Percentiles rank a stretch among this genome's conserved stretches.
Evolutionary conservation across 2,888 invertebrate genomes (phyloP).

Genomic region (Cremastinae sp.): DNA sequence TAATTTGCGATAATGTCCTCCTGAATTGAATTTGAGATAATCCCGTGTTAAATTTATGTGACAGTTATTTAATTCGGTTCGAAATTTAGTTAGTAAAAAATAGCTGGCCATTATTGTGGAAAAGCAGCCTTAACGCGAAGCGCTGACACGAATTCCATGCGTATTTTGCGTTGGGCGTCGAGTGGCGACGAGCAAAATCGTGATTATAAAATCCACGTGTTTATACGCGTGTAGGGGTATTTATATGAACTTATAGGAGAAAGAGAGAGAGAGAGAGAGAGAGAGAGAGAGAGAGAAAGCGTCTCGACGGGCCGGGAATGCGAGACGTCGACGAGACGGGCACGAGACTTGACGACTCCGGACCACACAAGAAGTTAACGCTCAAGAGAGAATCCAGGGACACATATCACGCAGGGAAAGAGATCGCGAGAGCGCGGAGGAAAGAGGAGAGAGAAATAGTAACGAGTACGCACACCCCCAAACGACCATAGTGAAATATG

Average conservation of each 20-base stretch:
- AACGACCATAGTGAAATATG: slow-evolving; percentile 80
- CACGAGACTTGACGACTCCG: slow-evolving; percentile 57
- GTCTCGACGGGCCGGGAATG: slow-evolving; percentile 76
- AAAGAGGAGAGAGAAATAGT: slow-evolving; percentile 33
- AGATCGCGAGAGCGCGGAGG: slow-evolving; percentile 25
- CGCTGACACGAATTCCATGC: slow-evolving; percentile 50
- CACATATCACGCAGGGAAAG: slow-evolving; percentile 33
- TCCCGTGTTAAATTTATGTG: no score
- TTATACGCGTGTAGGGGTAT: not conserved
- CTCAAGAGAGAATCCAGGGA: slow-evolving; percentile 32
- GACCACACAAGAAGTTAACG: slow-evolving; percentile 74
- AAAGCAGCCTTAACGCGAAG: no score
- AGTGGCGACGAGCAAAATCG: slow-evolving; percentile 39
- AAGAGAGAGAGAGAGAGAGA: slow-evolving; percentile 23
- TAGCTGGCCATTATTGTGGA: no score
- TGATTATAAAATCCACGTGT: slow-evolving; percentile 35
- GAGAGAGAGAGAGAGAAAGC: slow-evolving; percentile 60
- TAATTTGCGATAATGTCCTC: no score
- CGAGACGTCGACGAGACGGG: slow-evolving; percentile 70
- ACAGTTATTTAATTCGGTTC: no score
- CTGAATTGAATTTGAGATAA: no score
- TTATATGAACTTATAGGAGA: slow-evolving; percentile 7
- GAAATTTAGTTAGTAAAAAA: no score
- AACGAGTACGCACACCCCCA: slow-evolving; percentile 63
- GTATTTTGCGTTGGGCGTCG: slow-evolving; percentile 43